A percentile compares a stretch with the other conserved stretches of the same genome.
These are phyloP conservation scores for Monopis laevigella DNA, from an alignment of 2,888 invertebrate genomes.

Conservation along the genomic window DNA sequence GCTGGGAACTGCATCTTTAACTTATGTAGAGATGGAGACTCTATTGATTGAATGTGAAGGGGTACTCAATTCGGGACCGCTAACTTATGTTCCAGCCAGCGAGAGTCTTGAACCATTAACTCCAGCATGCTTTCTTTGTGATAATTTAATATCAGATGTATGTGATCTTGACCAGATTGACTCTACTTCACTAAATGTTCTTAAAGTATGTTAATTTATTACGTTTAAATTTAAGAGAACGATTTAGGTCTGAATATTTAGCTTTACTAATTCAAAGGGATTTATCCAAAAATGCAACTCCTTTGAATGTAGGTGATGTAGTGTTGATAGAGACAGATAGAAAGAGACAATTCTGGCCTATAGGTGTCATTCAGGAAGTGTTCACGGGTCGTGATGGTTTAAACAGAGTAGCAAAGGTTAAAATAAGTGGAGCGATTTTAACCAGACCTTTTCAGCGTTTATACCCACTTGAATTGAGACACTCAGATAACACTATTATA, in stretches of 20 bases:
- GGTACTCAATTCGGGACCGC: not conserved
- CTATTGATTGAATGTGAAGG: constrained; percentile 17
- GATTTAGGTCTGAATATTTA: constrained; percentile 13
- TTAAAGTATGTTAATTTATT: not conserved
- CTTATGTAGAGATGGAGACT: constrained; percentile 12
- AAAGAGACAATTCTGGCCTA: constrained; percentile 1
- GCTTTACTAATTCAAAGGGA: not conserved
- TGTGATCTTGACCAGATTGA: constrained; percentile 4
- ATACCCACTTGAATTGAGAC: no score
- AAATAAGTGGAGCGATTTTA: constrained; percentile 1
- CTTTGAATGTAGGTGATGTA: constrained; percentile 10
- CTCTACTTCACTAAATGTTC: not conserved
- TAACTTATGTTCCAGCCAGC: not conserved
- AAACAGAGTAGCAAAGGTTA: constrained; percentile 3
- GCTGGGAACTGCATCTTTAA: constrained; percentile 25
- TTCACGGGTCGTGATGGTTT: constrained; percentile 5
- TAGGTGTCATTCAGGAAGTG: constrained; percentile 1
- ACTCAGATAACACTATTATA: no score
- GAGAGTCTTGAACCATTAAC: constrained; percentile 8
- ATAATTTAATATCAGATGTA: constrained; percentile 12
- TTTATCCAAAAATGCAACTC: not conserved
- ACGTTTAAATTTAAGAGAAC: constrained; percentile 15
- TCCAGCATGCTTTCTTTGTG: constrained; percentile 8
- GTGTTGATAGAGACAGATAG: constrained; percentile 5
- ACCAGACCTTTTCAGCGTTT: constrained; percentile 1